Percentiles rank a stretch among this genome's conserved stretches.
phyloP scores from a whole-genome alignment of 2,113 vertebrate genomes.

The Pseudorasbora parva region DNA sequence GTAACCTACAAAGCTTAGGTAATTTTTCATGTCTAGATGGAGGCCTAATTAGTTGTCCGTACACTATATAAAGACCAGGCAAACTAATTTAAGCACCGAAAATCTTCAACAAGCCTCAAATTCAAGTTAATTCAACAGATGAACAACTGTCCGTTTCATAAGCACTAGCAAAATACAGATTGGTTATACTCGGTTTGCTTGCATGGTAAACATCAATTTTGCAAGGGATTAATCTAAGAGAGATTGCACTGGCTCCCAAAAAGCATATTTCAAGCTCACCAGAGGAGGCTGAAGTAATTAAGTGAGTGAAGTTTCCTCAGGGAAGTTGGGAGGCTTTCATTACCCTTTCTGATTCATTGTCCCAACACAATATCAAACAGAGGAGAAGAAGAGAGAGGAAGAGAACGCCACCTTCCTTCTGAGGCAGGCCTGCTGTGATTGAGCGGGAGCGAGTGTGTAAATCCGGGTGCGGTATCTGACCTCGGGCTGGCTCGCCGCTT shows the following conservation, averaged over 20 bases:
- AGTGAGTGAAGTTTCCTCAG: conserved; percentile 27
- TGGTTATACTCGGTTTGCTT: conserved; percentile 33
- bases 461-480: conserved; percentile 18
- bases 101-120: background rate
- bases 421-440: background rate
- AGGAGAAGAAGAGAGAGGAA: background rate
- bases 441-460: conserved; percentile 7
- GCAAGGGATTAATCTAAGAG: conserved; percentile 17
- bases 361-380: conserved; percentile 31
- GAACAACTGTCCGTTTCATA: conserved; percentile 18
- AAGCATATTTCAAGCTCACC: conserved; percentile 39
- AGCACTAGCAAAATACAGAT: conserved; percentile 26
- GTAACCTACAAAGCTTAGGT: conserved; percentile 9
- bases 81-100: background rate
- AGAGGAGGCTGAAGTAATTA: conserved; percentile 41
- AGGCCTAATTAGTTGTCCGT: conserved; percentile 3
- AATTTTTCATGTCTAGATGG: conserved; percentile 17
- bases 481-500: conserved; percentile 28
- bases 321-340: conserved; percentile 43
- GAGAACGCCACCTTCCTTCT: background rate
- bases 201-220: conserved; percentile 34
- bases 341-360: conserved; percentile 29
- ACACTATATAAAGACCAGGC: background rate
- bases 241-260: conserved; percentile 43
- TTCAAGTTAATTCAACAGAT: conserved; percentile 3